A percentile compares a stretch with the other conserved stretches of the same genome.
phyloP scores from a whole-genome alignment of 1,140 invertebrate genomes.

The Drosophila gunungcola region DNA sequence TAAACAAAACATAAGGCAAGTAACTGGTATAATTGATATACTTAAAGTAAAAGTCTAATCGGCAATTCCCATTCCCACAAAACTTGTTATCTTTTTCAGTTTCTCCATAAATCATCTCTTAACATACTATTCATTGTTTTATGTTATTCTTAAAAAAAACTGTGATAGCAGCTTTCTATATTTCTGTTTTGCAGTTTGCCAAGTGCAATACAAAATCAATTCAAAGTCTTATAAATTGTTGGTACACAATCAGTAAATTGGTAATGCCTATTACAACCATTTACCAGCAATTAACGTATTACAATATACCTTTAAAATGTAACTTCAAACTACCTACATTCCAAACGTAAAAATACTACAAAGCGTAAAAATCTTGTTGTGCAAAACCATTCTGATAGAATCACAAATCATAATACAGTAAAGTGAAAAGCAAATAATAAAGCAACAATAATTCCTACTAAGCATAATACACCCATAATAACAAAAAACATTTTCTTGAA shows the following conservation, averaged over 20 bases:
- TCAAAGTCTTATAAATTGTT: constrained; percentile 39
- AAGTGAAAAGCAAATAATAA: constrained; percentile 33
- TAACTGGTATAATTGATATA: constrained; percentile 20
- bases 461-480: constrained; percentile 65
- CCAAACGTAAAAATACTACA: constrained; percentile 3
- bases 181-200: constrained; percentile 28
- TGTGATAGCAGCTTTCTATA: constrained; percentile 79
- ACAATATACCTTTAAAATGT: constrained; percentile 46
- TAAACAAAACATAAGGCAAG: constrained; percentile 22
- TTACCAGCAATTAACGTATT: constrained; percentile 35
- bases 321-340: constrained; percentile 30
- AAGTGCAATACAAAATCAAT: constrained; percentile 36
- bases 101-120: neutral
- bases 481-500: constrained; percentile 51
- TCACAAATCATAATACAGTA: constrained; percentile 36
- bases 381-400: constrained; percentile 11
- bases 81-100: constrained; percentile 7
- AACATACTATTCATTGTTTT: constrained; percentile 9
- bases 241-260: constrained; percentile 55
- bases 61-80: constrained; percentile 2
- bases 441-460: constrained; percentile 28
- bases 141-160: constrained; percentile 60
- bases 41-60: constrained; percentile 7
- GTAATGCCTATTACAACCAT: constrained; percentile 40
- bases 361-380: constrained; percentile 19